Evolutionary conservation across 1,140 invertebrate species (phyloP).

Genomic region (Acromyrmex charruanus): DNA sequence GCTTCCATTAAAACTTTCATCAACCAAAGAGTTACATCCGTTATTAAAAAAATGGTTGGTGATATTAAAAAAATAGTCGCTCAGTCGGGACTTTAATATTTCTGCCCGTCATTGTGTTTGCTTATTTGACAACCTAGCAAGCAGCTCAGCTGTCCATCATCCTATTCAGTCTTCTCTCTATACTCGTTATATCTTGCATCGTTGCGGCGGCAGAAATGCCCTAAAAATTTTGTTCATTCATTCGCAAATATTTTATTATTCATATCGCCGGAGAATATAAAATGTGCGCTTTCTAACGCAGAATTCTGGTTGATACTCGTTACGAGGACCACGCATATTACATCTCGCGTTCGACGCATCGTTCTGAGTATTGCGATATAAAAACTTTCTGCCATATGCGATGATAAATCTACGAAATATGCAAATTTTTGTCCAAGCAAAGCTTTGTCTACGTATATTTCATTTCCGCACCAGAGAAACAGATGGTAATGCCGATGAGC

Average conservation of each 20-base stretch:
- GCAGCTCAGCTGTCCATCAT: slow-evolving; percentile 30
- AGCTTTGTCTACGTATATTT: slow-evolving; percentile 9
- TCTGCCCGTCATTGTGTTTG: background rate
- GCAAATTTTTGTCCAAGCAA: slow-evolving; percentile 53
- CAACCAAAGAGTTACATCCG: background rate
- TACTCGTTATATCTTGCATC: background rate
- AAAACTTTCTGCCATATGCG: slow-evolving; percentile 30
- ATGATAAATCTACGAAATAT: slow-evolving; percentile 46
- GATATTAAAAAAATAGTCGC: slow-evolving; percentile 23
- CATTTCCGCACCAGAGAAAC: background rate
- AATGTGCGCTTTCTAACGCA: slow-evolving; percentile 13
- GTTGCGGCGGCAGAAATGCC: background rate
- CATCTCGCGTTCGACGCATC: slow-evolving; percentile 9
- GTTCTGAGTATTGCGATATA: background rate
- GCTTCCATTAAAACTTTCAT: slow-evolving; percentile 45
- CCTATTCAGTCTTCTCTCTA: background rate
- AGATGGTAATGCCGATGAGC: slow-evolving; percentile 16
- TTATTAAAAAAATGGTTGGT: slow-evolving; percentile 38
- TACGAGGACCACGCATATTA: background rate
- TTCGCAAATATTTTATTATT: slow-evolving; percentile 62
- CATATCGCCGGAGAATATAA: slow-evolving; percentile 29
- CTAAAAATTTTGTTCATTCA: slow-evolving; percentile 40
- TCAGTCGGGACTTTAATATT: slow-evolving; percentile 5
- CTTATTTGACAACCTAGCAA: slow-evolving; percentile 27
- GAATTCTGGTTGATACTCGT: slow-evolving; percentile 2